Percentiles rank a stretch among this genome's conserved stretches.
phyloP scores from a whole-genome alignment of 2,113 vertebrate species.

The Opisthocomus hoazin region DNA sequence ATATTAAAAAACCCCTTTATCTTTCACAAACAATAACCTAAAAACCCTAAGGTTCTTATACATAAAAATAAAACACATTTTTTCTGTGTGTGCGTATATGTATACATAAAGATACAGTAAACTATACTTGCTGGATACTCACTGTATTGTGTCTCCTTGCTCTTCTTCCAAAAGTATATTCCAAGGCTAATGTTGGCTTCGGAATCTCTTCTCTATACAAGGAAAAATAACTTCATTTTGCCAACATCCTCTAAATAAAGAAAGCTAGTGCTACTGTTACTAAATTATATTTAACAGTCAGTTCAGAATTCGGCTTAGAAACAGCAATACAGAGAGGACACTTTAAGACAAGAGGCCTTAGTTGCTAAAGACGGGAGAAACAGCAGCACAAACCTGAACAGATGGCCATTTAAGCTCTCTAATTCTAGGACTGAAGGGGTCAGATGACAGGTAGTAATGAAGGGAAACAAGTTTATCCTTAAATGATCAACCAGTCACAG shows the following conservation, averaged over 20 bases:
- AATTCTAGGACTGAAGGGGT: not conserved
- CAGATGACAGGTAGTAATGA: not conserved
- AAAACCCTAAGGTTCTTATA: not conserved
- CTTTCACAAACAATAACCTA: not conserved
- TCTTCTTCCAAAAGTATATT: constrained; percentile 92
- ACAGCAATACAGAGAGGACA: not conserved
- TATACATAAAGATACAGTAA: not conserved
- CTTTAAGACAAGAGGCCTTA: not conserved
- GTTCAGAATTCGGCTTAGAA: not conserved
- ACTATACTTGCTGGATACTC: constrained; percentile 43
- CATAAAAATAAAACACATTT: not conserved
- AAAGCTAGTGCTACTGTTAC: not conserved
- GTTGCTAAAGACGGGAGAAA: not conserved
- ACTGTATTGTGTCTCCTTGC: constrained; percentile 87
- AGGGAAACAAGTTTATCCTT: not conserved
- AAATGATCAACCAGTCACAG: not conserved
- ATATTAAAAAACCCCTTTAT: not conserved
- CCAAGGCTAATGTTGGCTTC: constrained; percentile 91
- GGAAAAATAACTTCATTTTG: not conserved
- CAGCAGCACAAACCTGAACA: not conserved
- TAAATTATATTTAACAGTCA: not conserved
- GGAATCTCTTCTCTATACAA: constrained; percentile 83
- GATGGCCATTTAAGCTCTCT: not conserved
- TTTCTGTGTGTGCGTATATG: not conserved
- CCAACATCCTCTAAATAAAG: not conserved